phyloP scores from a whole-genome alignment of 2,797 vertebrate genomes.

The Decapterus maruadsi region DNA sequence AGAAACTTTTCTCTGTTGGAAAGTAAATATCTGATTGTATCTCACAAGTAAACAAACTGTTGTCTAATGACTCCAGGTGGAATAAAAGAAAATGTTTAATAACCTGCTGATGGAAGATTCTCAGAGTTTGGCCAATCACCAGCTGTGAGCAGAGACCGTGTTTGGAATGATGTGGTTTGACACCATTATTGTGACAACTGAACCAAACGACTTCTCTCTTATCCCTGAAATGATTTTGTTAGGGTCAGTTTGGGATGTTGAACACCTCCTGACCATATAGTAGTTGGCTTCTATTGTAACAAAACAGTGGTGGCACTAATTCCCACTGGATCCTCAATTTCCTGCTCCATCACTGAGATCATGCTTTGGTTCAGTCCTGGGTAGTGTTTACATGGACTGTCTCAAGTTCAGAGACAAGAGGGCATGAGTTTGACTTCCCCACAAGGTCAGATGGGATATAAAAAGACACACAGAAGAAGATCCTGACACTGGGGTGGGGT shows the following conservation, averaged over 20 bases:
- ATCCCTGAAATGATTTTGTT: conserved; percentile 27
- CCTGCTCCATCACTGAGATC: too few relatives aligned
- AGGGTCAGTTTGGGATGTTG: not conserved
- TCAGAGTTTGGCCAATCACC: not conserved
- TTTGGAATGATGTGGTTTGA: conserved; percentile 1
- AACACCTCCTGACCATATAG: not conserved
- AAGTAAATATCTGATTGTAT: too few relatives aligned
- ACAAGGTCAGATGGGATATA: not conserved
- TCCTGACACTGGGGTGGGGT: not conserved
- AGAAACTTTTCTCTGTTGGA: not conserved
- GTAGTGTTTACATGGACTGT: conserved; percentile 12
- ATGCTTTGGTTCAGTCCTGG: conserved; percentile 26
- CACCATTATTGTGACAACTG: conserved; percentile 35
- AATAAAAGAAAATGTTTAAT: too few relatives aligned
- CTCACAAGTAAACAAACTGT: too few relatives aligned
- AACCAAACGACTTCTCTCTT: conserved; percentile 34
- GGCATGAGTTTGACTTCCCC: not conserved
- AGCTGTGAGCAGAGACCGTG: not conserved
- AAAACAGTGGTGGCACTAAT: conserved; percentile 5
- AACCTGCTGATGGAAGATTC: not conserved
- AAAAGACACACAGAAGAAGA: not conserved
- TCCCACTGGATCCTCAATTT: too few relatives aligned
- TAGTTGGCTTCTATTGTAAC: conserved; percentile 10
- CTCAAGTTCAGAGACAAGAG: conserved; percentile 20
- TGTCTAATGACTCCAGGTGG: too few relatives aligned